Evolutionary conservation across 2,888 invertebrate genomes (phyloP).

Genomic region (Cephus spinipes): DNA sequence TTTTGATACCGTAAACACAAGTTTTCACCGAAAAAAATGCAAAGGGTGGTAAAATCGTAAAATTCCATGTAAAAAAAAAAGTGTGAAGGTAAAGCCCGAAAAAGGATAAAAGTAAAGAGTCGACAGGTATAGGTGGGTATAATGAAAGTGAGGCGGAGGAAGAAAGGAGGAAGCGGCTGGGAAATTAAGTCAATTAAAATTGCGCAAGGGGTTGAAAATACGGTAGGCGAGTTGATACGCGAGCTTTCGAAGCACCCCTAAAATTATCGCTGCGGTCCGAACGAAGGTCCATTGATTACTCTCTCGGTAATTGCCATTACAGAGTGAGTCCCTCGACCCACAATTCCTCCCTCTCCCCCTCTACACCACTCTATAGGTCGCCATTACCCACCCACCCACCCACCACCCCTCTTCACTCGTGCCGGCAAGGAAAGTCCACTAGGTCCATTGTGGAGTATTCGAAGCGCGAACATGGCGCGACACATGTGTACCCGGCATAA

Average conservation of each 20-base stretch:
- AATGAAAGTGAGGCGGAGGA: background rate
- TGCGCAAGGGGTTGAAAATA: slow-evolving; percentile 20
- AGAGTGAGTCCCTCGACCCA: slow-evolving; percentile 20
- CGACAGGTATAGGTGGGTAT: background rate
- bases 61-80: background rate
- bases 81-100: background rate
- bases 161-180: slow-evolving; percentile 21
- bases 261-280: slow-evolving; percentile 55
- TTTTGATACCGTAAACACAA: too few species aligned
- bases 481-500: too few species aligned
- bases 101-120: slow-evolving; percentile 9
- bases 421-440: slow-evolving; percentile 7
- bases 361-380: slow-evolving; percentile 14
- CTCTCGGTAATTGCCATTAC: slow-evolving; percentile 53
- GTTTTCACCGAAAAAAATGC: too few species aligned
- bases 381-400: slow-evolving; percentile 16
- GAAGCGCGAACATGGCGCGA: slow-evolving; percentile 6
- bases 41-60: background rate
- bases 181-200: slow-evolving; percentile 51
- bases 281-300: slow-evolving; percentile 57
- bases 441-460: slow-evolving; percentile 15
- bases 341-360: slow-evolving; percentile 11
- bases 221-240: slow-evolving; percentile 13
- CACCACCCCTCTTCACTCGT: background rate
- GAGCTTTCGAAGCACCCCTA: slow-evolving; percentile 46